Evolutionary conservation across 2,113 vertebrate species (phyloP).

Genomic region (Aphyosemion australe): DNA sequence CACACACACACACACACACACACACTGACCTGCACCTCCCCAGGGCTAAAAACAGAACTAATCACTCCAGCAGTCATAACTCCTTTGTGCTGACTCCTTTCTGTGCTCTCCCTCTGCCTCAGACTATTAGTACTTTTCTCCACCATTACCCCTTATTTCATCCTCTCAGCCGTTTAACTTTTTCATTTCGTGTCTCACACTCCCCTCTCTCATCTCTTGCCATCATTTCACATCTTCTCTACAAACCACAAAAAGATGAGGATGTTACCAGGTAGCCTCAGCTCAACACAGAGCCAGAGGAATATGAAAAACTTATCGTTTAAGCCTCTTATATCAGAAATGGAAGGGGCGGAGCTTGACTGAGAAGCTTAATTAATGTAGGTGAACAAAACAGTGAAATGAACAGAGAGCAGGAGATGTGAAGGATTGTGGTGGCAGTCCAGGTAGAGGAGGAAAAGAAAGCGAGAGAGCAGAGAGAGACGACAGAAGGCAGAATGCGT

Average conservation of each 20-base stretch:
- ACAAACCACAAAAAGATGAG: conserved; percentile 1
- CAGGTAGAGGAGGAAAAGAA: conserved; percentile 47
- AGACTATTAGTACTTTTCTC: conserved; percentile 63
- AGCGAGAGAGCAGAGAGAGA: conserved; percentile 29
- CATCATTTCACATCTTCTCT: conserved; percentile 6
- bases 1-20: conserved; percentile 14
- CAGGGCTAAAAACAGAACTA: conserved; percentile 78
- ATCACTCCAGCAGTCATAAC: conserved; percentile 71
- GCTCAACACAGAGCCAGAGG: not conserved
- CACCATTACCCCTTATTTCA: conserved; percentile 65
- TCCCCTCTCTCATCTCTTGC: conserved; percentile 6
- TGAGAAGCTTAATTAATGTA: not conserved
- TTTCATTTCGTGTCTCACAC: conserved; percentile 31
- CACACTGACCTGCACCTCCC: conserved; percentile 66
- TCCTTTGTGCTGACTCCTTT: conserved; percentile 63
- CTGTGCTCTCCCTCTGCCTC: conserved; percentile 31
- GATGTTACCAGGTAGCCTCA: conserved; percentile 12
- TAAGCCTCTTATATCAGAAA: conserved; percentile 25
- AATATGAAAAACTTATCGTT: conserved; percentile 12
- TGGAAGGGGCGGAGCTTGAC: conserved; percentile 2
- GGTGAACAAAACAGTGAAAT: not conserved
- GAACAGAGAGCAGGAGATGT: not conserved
- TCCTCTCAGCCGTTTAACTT: conserved; percentile 50
- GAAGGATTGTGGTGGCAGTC: not conserved
- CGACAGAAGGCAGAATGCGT: conserved; percentile 51